phyloP scores from a whole-genome alignment of 2,113 vertebrate species.

The Electrona antarctica region DNA sequence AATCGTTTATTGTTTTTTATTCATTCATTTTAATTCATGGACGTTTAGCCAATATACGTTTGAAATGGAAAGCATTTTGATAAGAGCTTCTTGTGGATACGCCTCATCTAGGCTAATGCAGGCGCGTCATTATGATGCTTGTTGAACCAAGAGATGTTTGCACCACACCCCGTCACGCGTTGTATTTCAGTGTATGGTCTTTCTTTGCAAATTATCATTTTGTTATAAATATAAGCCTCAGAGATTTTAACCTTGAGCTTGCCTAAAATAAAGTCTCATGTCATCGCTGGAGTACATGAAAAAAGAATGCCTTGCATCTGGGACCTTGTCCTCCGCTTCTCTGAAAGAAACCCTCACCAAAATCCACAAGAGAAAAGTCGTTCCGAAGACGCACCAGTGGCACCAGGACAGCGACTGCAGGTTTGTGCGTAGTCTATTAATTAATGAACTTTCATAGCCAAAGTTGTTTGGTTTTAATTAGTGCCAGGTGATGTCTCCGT shows the following conservation, averaged over 20 bases:
- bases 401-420: slow-evolving; percentile 71
- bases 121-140: too few relatives aligned
- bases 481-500: background rate
- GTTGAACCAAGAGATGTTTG: too few relatives aligned
- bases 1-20: too few relatives aligned
- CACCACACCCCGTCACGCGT: too few relatives aligned
- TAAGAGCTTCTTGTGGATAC: too few relatives aligned
- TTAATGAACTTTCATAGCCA: background rate
- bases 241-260: background rate
- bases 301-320: slow-evolving; percentile 70
- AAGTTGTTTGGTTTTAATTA: background rate
- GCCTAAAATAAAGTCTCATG: slow-evolving; percentile 58
- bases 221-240: too few relatives aligned
- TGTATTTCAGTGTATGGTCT: too few relatives aligned
- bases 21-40: too few relatives aligned
- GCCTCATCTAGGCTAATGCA: too few relatives aligned
- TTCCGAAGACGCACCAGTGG: slow-evolving; percentile 25
- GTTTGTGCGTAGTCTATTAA: slow-evolving; percentile 47
- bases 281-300: slow-evolving; percentile 74
- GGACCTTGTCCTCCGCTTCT: slow-evolving; percentile 71
- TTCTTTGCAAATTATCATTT: too few relatives aligned
- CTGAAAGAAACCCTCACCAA: slow-evolving; percentile 67
- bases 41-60: too few relatives aligned
- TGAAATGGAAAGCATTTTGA: too few relatives aligned
- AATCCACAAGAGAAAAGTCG: slow-evolving; percentile 62